Conservation (phyloP, 2,113 vertebrate species). For the Aphyosemion australe region DNA sequence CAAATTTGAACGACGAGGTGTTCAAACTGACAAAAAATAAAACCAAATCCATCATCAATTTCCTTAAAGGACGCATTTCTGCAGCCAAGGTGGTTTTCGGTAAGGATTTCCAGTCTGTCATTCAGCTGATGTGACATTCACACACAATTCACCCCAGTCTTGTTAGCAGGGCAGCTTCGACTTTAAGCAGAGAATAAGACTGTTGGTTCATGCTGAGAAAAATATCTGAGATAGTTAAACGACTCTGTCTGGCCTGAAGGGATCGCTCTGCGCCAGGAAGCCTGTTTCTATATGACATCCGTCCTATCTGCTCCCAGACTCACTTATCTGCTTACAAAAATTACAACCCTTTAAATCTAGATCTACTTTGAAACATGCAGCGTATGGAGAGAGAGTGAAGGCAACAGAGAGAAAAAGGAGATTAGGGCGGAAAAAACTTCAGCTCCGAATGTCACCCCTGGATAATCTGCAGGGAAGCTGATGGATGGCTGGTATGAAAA, state of each 20-base stretch:
- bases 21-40: conserved; percentile 3
- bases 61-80: conserved; percentile 24
- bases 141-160: conserved; percentile 49
- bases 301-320: conserved; percentile 45
- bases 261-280: conserved; percentile 61
- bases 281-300: conserved; percentile 52
- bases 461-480: conserved; percentile 64
- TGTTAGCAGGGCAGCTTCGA: conserved; percentile 43
- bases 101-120: conserved; percentile 23
- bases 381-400: conserved; percentile 31
- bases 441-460: conserved; percentile 27
- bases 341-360: conserved; percentile 62
- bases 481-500: conserved; percentile 52
- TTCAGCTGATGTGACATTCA: conserved; percentile 37
- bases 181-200: conserved; percentile 18
- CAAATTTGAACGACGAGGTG: background rate
- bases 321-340: conserved; percentile 59
- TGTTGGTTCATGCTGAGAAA: conserved; percentile 52
- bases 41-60: conserved; percentile 3
- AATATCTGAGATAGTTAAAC: conserved; percentile 65
- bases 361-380: conserved; percentile 54
- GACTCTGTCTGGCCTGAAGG: conserved; percentile 63
- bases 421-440: conserved; percentile 53
- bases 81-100: conserved; percentile 10
- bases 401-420: conserved; percentile 37